A percentile compares a stretch with the other conserved stretches of the same genome.
phyloP scores from a whole-genome alignment of 2,113 vertebrate species.

The Bubalus kerabau region DNA sequence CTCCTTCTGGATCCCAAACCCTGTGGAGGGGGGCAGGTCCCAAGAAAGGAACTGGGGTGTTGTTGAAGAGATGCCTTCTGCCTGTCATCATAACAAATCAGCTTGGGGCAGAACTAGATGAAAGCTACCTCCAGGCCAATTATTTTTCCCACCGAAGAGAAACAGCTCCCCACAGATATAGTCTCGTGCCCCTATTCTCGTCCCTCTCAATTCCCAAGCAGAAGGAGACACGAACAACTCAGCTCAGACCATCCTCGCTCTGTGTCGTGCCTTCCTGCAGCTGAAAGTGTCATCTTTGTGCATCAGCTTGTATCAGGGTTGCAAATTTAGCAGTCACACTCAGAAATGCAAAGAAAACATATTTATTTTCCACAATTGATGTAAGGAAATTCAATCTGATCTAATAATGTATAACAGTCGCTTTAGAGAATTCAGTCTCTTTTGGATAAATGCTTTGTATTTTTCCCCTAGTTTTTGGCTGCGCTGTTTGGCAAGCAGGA shows the following conservation, averaged over 20 bases:
- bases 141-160: neutral
- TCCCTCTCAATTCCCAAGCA: too few relatives aligned
- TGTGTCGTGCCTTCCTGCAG: neutral
- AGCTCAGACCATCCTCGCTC: neutral
- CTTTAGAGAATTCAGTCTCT: neutral
- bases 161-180: neutral
- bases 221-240: neutral
- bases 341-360: neutral
- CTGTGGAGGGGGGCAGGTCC: neutral
- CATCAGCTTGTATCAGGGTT: neutral
- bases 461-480: neutral
- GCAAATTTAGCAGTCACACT: neutral
- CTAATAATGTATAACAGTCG: neutral
- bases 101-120: too few relatives aligned
- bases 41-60: neutral
- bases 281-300: neutral
- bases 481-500: neutral
- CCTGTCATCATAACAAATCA: neutral
- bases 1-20: neutral
- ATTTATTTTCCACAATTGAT: neutral
- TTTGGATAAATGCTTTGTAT: neutral
- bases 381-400: neutral
- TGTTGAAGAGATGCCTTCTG: neutral
- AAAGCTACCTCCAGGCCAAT: neutral
- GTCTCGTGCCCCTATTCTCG: neutral